phyloP scores from a whole-genome alignment of 2,113 vertebrate species.

The Alligator sinensis region DNA sequence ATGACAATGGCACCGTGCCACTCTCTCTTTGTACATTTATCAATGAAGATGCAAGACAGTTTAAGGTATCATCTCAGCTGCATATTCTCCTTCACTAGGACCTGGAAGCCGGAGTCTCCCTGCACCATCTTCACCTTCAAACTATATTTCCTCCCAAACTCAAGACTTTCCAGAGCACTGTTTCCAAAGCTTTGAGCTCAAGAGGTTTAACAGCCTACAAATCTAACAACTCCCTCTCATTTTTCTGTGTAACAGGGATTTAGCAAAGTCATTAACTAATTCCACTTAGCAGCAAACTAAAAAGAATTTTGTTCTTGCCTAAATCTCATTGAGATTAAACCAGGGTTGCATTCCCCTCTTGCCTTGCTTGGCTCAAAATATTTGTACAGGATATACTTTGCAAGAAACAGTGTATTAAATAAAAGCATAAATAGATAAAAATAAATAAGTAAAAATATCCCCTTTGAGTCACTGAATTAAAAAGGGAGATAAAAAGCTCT shows the following conservation, averaged over 20 bases:
- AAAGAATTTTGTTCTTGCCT: neutral
- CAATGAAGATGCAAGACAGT: neutral
- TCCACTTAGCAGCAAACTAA: neutral
- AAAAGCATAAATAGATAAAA: slow-evolving; percentile 57
- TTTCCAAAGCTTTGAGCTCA: neutral
- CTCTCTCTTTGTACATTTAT: neutral
- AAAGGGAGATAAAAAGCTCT: slow-evolving; percentile 48
- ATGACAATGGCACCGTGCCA: neutral
- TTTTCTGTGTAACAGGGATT: neutral
- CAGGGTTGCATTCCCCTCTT: neutral
- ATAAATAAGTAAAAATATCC: slow-evolving; percentile 60
- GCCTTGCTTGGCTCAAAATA: slow-evolving; percentile 37
- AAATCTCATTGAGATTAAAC: neutral
- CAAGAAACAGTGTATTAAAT: neutral
- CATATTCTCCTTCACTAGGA: neutral
- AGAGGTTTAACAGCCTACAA: neutral
- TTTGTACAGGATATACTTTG: slow-evolving; percentile 40
- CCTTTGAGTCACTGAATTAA: slow-evolving; percentile 63
- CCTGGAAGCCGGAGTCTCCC: neutral
- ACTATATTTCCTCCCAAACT: neutral
- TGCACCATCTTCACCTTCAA: neutral
- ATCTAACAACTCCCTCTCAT: fast-evolving
- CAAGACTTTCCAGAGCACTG: neutral
- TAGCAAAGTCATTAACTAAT: neutral
- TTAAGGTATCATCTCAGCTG: neutral